Evolutionary conservation across 2,888 invertebrate genomes (phyloP).

Genomic region (Muschampia plurimacula): DNA sequence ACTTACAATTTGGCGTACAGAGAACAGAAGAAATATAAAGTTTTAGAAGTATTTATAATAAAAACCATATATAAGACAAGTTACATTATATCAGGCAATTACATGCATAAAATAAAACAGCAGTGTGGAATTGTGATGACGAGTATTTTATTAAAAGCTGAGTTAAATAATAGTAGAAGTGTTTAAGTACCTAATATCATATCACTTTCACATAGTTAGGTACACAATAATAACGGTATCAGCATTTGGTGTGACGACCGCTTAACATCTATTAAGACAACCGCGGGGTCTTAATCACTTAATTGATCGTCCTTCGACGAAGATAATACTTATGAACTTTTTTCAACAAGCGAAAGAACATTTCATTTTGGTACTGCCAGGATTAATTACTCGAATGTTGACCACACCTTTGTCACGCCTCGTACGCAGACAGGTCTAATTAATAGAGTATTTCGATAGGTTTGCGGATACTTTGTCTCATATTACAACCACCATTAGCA

Average conservation of each 20-base stretch:
- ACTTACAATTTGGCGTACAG: too few relatives aligned
- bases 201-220: background rate
- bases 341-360: slow-evolving; percentile 59
- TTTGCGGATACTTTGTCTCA: slow-evolving; percentile 61
- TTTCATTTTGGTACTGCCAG: slow-evolving; percentile 69
- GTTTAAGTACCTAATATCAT: background rate
- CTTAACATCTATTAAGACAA: slow-evolving; percentile 67
- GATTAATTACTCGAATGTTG: slow-evolving; percentile 82
- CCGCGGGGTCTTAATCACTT: slow-evolving; percentile 74
- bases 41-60: too few relatives aligned
- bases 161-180: too few relatives aligned
- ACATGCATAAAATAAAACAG: too few relatives aligned
- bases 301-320: slow-evolving; percentile 69
- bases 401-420: slow-evolving; percentile 79
- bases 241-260: slow-evolving; percentile 46
- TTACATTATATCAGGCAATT: too few relatives aligned
- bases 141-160: too few relatives aligned
- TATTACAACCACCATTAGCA: slow-evolving; percentile 74
- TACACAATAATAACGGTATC: slow-evolving; percentile 2
- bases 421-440: slow-evolving; percentile 67
- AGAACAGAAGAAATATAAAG: too few relatives aligned
- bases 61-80: too few relatives aligned
- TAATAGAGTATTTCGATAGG: slow-evolving; percentile 79
- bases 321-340: slow-evolving; percentile 69
- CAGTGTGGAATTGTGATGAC: too few relatives aligned